Percentiles rank a stretch among this genome's conserved stretches.
Conservation (phyloP, 1,140 invertebrate species). For the Monomorium pharaonis region DNA sequence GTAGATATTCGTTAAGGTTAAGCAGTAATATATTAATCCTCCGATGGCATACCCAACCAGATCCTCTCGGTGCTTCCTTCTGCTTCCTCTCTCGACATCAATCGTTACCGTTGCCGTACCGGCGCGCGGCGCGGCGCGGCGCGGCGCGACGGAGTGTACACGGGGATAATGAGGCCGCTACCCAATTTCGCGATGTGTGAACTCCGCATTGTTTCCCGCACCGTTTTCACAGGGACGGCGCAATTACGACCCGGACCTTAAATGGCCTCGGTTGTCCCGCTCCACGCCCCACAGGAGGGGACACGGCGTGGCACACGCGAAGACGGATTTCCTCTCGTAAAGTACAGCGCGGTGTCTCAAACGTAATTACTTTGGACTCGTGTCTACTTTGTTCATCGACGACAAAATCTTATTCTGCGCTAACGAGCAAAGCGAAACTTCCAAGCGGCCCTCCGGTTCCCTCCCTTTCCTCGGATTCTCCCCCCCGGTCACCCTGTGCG, state of each 20-base stretch:
- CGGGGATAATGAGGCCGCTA: conserved; percentile 51
- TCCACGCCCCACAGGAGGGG: background rate
- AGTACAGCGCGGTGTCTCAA: conserved; percentile 49
- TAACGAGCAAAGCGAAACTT: conserved; percentile 65
- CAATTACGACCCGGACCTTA: conserved; percentile 52
- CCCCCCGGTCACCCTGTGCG: background rate
- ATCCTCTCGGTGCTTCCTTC: background rate
- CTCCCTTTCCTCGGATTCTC: background rate
- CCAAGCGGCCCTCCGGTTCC: conserved; percentile 12
- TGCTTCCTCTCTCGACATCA: conserved; percentile 1
- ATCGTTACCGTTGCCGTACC: conserved; percentile 29
- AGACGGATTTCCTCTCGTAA: conserved; percentile 58
- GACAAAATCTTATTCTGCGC: conserved; percentile 63
- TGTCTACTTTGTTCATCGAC: conserved; percentile 62
- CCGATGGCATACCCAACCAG: background rate
- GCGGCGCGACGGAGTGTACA: conserved; percentile 13
- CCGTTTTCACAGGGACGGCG: conserved; percentile 45
- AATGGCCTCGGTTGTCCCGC: conserved; percentile 16
- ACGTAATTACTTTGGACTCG: conserved; percentile 62
- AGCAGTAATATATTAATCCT: conserved; percentile 49
- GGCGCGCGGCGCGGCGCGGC: too few relatives aligned
- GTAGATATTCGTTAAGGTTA: background rate
- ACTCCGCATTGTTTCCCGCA: conserved; percentile 51
- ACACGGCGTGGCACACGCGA: conserved; percentile 41
- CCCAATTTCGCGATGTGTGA: conserved; percentile 56